These are phyloP conservation scores for Eupristina koningsbergeri DNA, from an alignment of 1,140 invertebrate genomes.

Conservation along the genomic window DNA sequence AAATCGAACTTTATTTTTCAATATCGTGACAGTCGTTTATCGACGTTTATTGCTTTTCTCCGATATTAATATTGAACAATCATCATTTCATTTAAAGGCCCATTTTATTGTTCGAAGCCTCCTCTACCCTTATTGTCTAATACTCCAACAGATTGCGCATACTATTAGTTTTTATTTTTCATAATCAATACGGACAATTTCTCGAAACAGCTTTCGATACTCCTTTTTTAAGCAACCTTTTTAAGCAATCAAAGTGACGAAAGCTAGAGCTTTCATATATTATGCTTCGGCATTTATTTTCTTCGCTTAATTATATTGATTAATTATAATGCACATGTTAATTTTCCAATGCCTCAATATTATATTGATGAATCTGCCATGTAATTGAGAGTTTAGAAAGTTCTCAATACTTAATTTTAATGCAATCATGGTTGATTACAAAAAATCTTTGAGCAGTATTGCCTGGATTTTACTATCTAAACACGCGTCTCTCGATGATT, in stretches of 20 bases:
- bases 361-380: neutral
- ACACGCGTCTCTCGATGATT: neutral
- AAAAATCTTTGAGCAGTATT: neutral
- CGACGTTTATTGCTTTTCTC: neutral
- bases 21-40: neutral
- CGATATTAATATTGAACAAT: neutral
- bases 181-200: too few species aligned
- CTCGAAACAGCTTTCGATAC: too few species aligned
- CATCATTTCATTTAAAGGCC: neutral
- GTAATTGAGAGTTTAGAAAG: slow-evolving; percentile 8
- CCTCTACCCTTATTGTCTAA: too few species aligned
- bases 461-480: neutral
- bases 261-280: too few species aligned
- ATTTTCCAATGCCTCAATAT: neutral
- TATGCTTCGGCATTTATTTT: too few species aligned
- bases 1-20: slow-evolving; percentile 24
- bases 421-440: neutral
- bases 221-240: too few species aligned
- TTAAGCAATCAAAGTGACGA: too few species aligned
- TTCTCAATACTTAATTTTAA: neutral
- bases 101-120: too few species aligned
- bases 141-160: too few species aligned
- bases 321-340: too few species aligned
- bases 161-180: too few species aligned
- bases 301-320: too few species aligned